Evolutionary conservation across 2,888 invertebrate species (phyloP).

Genomic region (Dendrolimus pini): DNA sequence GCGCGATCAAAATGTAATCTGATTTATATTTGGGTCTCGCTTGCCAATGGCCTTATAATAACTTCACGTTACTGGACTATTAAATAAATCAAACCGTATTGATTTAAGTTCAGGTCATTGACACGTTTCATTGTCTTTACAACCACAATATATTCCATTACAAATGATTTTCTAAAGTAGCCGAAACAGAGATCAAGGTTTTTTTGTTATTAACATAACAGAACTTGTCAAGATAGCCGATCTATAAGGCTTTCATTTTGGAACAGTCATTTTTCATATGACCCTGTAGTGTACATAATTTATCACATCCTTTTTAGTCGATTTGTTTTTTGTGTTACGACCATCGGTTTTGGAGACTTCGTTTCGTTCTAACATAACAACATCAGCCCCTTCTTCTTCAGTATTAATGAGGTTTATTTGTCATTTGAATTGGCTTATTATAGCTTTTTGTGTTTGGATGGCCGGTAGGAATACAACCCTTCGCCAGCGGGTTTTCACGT

Average conservation of each 20-base stretch:
- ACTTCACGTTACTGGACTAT: conserved; percentile 8
- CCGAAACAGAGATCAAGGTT: conserved; percentile 1
- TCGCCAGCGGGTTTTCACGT: too few species aligned
- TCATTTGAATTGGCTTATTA: too few species aligned
- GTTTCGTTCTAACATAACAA: conserved; percentile 18
- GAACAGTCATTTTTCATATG: conserved; percentile 19
- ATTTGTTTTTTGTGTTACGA: conserved; percentile 19
- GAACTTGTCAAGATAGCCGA: conserved; percentile 8
- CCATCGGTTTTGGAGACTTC: conserved; percentile 7
- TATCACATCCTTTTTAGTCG: conserved; percentile 16
- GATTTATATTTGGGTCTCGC: conserved; percentile 13
- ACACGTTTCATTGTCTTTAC: conserved; percentile 15
- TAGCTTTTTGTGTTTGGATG: too few species aligned
- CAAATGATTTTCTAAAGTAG: conserved; percentile 8
- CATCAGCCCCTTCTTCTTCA: conserved; percentile 15
- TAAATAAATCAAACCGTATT: conserved; percentile 11
- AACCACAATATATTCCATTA: not conserved
- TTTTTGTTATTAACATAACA: conserved; percentile 9
- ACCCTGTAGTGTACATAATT: conserved; percentile 9
- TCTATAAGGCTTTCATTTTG: conserved; percentile 16
- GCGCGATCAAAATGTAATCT: conserved; percentile 11
- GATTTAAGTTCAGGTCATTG: conserved; percentile 17
- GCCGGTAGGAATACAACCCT: too few species aligned
- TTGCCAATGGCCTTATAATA: conserved; percentile 11
- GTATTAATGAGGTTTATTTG: not conserved